Evolutionary conservation across 2,113 vertebrate species (phyloP), one percentile per base, ranked within the genome.

Genomic region (Psophia crepitans): DNA sequence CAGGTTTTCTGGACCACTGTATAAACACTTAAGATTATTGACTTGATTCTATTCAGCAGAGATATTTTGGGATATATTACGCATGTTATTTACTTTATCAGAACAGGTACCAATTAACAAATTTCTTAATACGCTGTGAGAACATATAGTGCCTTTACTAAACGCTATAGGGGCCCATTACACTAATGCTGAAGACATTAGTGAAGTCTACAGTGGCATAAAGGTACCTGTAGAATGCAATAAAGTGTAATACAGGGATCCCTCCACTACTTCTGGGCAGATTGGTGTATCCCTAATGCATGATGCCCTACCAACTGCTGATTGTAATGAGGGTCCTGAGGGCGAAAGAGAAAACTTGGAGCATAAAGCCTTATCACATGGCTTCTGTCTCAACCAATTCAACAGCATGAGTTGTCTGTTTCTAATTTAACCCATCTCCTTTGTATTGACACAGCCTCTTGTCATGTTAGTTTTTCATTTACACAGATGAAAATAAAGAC

Each of bases 281-380:
- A 73, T 11, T 74, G 24, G 37, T 93, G 41, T 37, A 23, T 57
- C 79, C 63, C 54, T 80, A 61, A 88, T 83, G n/a, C 26, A 88
- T 5, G 23, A 79, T 71, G 27, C 21, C 18, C 14, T 84, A 30
- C 35, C 51, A 46, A 48, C 27, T 21, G 18, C 43, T 90, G 53
- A 37, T 22, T 63, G 49, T 33, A 88, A 83, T 46, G n/a, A 77
- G 23, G 8, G 14, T 80, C n/a, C 33, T 70, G 49, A 69, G n/a
- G 46, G 22, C 33, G 77, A 84, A 46, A 73, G 28, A 53, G n/a
- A 82, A 69, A 88, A 77, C 23, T 27, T 53, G 32, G n/a, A 69
- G 6, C 28, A 35, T 69, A 30, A 71, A 43, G 20, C 44, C 5
- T 49, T 49, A 35, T 2, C 18, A 14, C 0, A 0, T 37, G 33